Evolutionary conservation across 23 tunicate genomes (phyloP).

Genomic region (Halocynthia roretzi): DNA sequence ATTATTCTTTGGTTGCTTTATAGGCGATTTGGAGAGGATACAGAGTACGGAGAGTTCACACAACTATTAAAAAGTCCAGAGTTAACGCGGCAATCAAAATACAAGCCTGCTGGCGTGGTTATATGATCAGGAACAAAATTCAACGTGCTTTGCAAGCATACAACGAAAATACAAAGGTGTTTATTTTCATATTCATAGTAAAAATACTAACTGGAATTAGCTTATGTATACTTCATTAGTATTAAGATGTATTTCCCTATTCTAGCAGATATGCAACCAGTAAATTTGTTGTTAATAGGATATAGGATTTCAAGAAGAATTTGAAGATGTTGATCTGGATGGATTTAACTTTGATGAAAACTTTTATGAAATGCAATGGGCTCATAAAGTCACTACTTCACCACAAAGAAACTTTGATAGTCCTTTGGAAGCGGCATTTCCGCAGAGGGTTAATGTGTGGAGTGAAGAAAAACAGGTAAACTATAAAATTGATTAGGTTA

Average conservation of each 20-base stretch:
- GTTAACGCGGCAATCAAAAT: conserved; percentile 26
- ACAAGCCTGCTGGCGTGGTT: conserved; percentile 74
- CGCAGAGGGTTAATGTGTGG: not conserved
- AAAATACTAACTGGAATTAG: not conserved
- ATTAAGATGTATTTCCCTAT: too few relatives aligned
- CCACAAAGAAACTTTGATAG: too few relatives aligned
- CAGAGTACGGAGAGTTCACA: conserved; percentile 6
- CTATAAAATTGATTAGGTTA: not conserved
- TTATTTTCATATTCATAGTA: not conserved
- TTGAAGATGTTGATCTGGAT: conserved; percentile 62
- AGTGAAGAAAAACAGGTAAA: not conserved
- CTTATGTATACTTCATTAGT: too few relatives aligned
- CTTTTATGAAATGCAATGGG: conserved; percentile 60
- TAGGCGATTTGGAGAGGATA: conserved; percentile 30
- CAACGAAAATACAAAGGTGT: conserved; percentile 18
- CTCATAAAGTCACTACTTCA: conserved; percentile 17
- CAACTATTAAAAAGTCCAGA: not conserved
- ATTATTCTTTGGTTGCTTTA: not conserved
- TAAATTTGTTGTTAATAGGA: too few relatives aligned
- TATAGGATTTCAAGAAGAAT: conserved; percentile 10
- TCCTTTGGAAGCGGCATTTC: not conserved
- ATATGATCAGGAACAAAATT: conserved; percentile 31
- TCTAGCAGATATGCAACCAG: too few relatives aligned
- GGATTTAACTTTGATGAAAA: conserved; percentile 64
- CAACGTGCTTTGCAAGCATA: conserved; percentile 39